phyloP scores from a whole-genome alignment of 2,888 invertebrate genomes.

The Mesorhabditis spiculigera region DNA sequence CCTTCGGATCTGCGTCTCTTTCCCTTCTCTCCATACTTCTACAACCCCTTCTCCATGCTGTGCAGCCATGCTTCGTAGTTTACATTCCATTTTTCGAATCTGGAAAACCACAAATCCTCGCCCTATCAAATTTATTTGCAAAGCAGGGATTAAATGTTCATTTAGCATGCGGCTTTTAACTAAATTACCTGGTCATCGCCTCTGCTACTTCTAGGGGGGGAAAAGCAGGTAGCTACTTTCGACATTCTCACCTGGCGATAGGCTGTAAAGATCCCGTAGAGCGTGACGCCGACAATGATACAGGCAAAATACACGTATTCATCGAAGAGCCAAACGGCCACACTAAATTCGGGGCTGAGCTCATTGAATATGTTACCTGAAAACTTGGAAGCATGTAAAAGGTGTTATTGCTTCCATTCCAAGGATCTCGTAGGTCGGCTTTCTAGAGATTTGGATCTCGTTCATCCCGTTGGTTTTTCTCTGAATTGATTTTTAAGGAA shows the following conservation, averaged over 20 bases:
- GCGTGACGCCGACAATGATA: constrained; percentile 78
- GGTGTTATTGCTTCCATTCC: constrained; percentile 64
- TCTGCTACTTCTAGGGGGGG: background rate
- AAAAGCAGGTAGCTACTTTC: background rate
- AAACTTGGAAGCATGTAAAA: constrained; percentile 64
- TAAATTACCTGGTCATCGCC: background rate
- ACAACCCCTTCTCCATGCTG: constrained; percentile 72
- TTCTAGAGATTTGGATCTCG: constrained; percentile 62
- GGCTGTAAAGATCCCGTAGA: constrained; percentile 69
- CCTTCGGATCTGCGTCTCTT: background rate
- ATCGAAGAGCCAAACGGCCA: constrained; percentile 77
- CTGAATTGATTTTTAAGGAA: background rate
- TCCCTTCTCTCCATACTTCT: constrained; percentile 52
- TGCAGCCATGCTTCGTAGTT: constrained; percentile 67
- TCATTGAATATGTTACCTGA: constrained; percentile 53
- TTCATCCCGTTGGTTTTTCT: constrained; percentile 61
- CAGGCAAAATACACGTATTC: constrained; percentile 80
- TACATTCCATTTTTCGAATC: constrained; percentile 9
- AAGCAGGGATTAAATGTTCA: too few relatives aligned
- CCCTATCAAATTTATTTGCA: too few relatives aligned
- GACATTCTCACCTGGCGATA: constrained; percentile 66
- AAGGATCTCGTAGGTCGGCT: constrained; percentile 62
- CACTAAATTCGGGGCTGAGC: constrained; percentile 32
- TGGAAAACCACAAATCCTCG: background rate
- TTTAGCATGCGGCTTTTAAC: background rate